A percentile compares a stretch with the other conserved stretches of the same genome.
Evolutionary conservation across 2,797 vertebrate genomes (phyloP).

Genomic region (Sylvilagus floridanus): DNA sequence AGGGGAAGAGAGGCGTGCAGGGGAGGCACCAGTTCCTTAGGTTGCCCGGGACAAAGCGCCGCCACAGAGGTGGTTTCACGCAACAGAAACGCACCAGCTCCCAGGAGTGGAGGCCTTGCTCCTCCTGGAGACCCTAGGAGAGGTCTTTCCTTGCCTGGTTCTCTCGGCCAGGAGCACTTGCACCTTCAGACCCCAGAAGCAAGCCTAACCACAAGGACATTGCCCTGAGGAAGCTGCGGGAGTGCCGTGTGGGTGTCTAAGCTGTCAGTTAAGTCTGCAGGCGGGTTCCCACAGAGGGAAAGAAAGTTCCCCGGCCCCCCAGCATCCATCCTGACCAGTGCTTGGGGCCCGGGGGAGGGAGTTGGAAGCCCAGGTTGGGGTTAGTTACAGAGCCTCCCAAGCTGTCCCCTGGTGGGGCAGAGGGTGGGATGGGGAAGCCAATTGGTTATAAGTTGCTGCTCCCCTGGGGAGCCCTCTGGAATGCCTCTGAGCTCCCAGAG

Average conservation of each 20-base stretch:
- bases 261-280: not conserved
- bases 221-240: not conserved
- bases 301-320: not conserved
- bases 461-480: not conserved
- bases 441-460: not conserved
- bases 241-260: not conserved
- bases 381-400: not conserved
- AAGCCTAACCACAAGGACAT: not conserved
- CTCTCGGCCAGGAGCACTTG: not conserved
- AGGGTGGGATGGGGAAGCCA: no score
- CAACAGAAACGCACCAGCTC: not conserved
- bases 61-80: not conserved
- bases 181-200: not conserved
- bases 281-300: constrained; percentile 55
- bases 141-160: rapidly evolving
- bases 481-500: not conserved
- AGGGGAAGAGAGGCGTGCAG: rapidly evolving
- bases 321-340: constrained; percentile 9
- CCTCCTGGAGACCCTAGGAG: rapidly evolving
- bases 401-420: not conserved
- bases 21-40: rapidly evolving
- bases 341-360: constrained; percentile 15
- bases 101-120: rapidly evolving
- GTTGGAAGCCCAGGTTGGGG: not conserved
- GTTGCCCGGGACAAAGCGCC: rapidly evolving